Conservation (phyloP, 2,888 invertebrate species). For the Tachina lurida region DNA sequence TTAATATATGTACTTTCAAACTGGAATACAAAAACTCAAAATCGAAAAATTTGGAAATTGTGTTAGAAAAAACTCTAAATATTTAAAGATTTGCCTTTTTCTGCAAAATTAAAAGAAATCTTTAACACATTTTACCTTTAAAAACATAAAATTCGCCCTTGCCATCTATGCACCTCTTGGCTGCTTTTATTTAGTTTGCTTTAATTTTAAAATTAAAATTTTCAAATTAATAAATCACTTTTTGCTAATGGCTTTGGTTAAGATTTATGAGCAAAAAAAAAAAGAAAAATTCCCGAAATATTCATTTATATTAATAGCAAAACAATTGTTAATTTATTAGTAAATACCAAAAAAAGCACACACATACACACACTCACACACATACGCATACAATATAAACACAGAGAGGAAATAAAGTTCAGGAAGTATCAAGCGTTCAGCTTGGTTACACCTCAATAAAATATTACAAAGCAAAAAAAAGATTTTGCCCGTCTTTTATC, state of each 20-base stretch:
- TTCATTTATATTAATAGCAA: slow-evolving; percentile 54
- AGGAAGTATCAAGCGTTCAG: slow-evolving; percentile 50
- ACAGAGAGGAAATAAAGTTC: not conserved
- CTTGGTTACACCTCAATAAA: slow-evolving; percentile 67
- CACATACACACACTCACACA: not conserved
- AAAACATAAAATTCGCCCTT: not conserved
- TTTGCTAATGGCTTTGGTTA: slow-evolving; percentile 24
- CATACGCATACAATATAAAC: not conserved
- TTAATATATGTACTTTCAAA: too few relatives aligned
- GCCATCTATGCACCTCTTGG: not conserved
- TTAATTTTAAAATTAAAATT: not conserved
- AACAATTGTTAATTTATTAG: slow-evolving; percentile 46
- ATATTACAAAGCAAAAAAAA: slow-evolving; percentile 36
- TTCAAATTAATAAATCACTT: slow-evolving; percentile 16
- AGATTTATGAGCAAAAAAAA: slow-evolving; percentile 40
- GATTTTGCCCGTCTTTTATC: not conserved
- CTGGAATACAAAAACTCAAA: too few relatives aligned
- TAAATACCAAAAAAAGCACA: not conserved
- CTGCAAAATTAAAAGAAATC: too few relatives aligned
- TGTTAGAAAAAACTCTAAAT: too few relatives aligned
- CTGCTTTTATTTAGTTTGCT: not conserved
- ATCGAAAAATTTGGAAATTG: too few relatives aligned
- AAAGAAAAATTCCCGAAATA: slow-evolving; percentile 43
- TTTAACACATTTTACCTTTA: too few relatives aligned
- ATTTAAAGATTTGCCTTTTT: too few relatives aligned